Percentiles rank a stretch among this genome's conserved stretches.
phyloP scores from a whole-genome alignment of 2,113 vertebrate species.

The Coptodon bakossiorum region DNA sequence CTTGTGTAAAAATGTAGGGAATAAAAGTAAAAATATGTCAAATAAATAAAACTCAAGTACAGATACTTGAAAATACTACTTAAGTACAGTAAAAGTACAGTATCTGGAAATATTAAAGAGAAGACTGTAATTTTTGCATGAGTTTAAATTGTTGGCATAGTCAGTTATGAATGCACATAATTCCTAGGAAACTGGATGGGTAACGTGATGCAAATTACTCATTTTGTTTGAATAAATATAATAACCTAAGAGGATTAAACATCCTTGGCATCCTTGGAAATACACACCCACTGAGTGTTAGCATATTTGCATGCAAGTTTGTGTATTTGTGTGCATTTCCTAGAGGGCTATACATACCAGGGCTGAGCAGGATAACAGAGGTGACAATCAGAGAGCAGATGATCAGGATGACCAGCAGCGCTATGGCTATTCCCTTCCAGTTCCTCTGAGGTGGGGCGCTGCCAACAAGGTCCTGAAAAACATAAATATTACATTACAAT shows the following conservation, averaged over 20 bases:
- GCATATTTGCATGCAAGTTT: background rate
- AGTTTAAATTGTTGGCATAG: background rate
- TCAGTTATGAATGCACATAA: background rate
- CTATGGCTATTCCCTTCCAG: constrained; percentile 98
- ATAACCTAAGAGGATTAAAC: background rate
- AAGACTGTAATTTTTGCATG: background rate
- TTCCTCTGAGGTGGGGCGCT: constrained; percentile 93
- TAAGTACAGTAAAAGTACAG: background rate
- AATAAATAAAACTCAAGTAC: background rate
- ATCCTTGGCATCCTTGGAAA: background rate
- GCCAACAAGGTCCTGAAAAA: constrained; percentile 89
- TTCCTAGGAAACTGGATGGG: background rate
- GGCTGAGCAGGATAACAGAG: constrained; percentile 94
- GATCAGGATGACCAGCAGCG: constrained; percentile 92
- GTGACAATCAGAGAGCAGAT: constrained; percentile 98
- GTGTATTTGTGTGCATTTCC: background rate
- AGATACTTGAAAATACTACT: background rate
- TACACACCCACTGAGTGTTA: background rate
- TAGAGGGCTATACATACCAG: constrained; percentile 72
- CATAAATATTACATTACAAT: background rate
- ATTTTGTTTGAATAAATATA: background rate
- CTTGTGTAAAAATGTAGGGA: background rate
- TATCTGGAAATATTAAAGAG: background rate
- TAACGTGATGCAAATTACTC: background rate
- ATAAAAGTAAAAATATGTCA: background rate